Base-by-base conservation (phyloP, 2,888 invertebrate genomes). In the Cerastis rubricosa region DNA sequence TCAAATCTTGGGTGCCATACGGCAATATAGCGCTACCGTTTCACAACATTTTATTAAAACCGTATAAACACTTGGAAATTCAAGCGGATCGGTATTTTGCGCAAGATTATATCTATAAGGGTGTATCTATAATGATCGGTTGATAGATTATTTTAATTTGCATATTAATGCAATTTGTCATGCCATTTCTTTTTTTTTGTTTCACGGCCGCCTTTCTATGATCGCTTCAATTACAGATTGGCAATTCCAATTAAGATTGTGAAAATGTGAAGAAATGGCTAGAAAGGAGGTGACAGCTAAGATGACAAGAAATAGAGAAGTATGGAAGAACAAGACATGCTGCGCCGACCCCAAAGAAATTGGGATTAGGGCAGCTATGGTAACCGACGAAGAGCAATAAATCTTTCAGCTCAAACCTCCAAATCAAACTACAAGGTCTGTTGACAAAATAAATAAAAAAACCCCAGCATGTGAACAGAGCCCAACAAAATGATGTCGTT, bases 71-170 rank as follows among this genome's bases (percentile, higher is more conserved):
- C 59, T 76, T 68, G 71, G 71, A 79, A 82, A 81, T 81, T 74
- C 83, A 57, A 74, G 81, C 86, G 86, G 71, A 91, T 91, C 89
- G 90, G 90, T 85, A 90, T 91, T 89, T 89, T 75, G 78, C 83
- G 69, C 85, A 73, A 67, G 89, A 90, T 90, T 84, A 51, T 45
- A 88, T 87, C 87, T 81, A 43, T 85, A 82, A 80, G 63, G 88
- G 57, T 57, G 70, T 68, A 57, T 71, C 45, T 74, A 67, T 70
- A 67, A 67, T 67, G 47, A 17, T n/a, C 1, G 7, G 11, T 63
- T 45, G 22, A 29, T 45, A 43, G 19, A 57, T 43, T 69, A 43
- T 25, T 40, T 25, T 43, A 57, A 25, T 43, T 57, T 4, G 57
- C 40, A 19, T 35, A 25, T 17, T 25, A 14, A 19, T 19, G 8